Conservation (phyloP, 2,113 vertebrate species). For the Anser brachyrhynchus region DNA sequence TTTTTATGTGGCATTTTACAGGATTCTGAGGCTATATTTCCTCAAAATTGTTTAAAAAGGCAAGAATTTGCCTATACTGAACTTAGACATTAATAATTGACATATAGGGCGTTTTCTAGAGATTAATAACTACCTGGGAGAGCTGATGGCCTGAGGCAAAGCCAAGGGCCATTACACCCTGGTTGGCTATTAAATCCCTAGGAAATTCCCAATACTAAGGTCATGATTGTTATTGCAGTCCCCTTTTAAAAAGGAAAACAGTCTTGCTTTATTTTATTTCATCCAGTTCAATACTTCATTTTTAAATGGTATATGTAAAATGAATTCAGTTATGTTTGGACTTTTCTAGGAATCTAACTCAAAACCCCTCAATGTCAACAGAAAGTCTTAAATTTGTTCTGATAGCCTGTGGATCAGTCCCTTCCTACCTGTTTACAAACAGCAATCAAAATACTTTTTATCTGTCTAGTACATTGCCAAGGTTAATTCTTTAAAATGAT, state of each 20-base stretch:
- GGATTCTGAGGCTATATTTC: background rate
- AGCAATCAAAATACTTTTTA: background rate
- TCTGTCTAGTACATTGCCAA: background rate
- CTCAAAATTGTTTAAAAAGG: background rate
- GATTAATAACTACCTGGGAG: slow-evolving; percentile 70
- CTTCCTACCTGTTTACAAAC: background rate
- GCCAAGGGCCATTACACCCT: slow-evolving; percentile 67
- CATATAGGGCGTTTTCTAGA: slow-evolving; percentile 14
- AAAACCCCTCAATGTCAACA: background rate
- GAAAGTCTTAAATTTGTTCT: background rate
- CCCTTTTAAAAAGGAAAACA: background rate
- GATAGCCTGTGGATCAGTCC: background rate
- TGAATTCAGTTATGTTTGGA: background rate
- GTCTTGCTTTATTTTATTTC: background rate
- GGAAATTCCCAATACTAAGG: slow-evolving; percentile 54
- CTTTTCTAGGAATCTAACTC: background rate
- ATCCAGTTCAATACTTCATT: background rate
- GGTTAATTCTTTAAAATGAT: background rate
- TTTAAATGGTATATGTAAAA: background rate
- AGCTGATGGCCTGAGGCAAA: slow-evolving; percentile 65
- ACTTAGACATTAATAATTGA: slow-evolving; percentile 65
- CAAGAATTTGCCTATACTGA: slow-evolving; percentile 8
- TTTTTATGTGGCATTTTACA: background rate
- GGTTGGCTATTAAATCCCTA: slow-evolving; percentile 65
- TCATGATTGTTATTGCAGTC: background rate